These are phyloP conservation scores for Horisme vitalbata DNA, from an alignment of 2,888 invertebrate genomes.

Conservation along the genomic window DNA sequence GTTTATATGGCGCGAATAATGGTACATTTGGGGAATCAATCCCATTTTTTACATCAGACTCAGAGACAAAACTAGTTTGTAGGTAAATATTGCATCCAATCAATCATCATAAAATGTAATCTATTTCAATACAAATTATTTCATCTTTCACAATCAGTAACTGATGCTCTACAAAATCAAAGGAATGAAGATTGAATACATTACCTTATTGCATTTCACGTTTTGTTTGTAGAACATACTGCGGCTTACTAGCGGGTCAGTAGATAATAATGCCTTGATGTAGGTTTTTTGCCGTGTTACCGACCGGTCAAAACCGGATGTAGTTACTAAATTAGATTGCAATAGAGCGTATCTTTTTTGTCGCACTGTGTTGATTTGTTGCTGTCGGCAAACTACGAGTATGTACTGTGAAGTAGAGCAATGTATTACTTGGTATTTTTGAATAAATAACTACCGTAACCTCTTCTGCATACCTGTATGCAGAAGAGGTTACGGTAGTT, in stretches of 20 bases:
- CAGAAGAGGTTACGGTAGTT: too few relatives aligned
- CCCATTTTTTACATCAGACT: too few relatives aligned
- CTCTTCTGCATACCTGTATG: too few relatives aligned
- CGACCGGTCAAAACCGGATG: conserved; percentile 53
- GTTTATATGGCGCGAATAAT: too few relatives aligned
- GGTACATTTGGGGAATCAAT: too few relatives aligned
- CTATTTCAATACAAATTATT: conserved; percentile 1
- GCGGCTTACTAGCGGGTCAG: conserved; percentile 38
- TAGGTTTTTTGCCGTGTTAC: conserved; percentile 46
- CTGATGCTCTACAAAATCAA: conserved; percentile 11
- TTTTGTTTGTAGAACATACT: conserved; percentile 4
- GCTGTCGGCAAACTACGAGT: conserved; percentile 13
- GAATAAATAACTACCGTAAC: too few relatives aligned
- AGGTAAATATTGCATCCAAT: too few relatives aligned
- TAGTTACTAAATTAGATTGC: conserved; percentile 55
- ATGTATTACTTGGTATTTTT: neutral
- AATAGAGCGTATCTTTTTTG: conserved; percentile 59
- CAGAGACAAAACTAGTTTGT: too few relatives aligned
- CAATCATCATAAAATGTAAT: conserved; percentile 3
- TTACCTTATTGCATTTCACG: conserved; percentile 11
- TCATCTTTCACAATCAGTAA: conserved; percentile 16
- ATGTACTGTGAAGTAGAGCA: conserved; percentile 5
- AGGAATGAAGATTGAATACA: conserved; percentile 15
- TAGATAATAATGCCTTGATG: conserved; percentile 41
- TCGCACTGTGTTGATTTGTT: conserved; percentile 40